Evolutionary conservation across 92 coral and sea anemone species (phyloP), one percentile per base, ranked within the genome.

Genomic region (Zoanthus solanderi): DNA sequence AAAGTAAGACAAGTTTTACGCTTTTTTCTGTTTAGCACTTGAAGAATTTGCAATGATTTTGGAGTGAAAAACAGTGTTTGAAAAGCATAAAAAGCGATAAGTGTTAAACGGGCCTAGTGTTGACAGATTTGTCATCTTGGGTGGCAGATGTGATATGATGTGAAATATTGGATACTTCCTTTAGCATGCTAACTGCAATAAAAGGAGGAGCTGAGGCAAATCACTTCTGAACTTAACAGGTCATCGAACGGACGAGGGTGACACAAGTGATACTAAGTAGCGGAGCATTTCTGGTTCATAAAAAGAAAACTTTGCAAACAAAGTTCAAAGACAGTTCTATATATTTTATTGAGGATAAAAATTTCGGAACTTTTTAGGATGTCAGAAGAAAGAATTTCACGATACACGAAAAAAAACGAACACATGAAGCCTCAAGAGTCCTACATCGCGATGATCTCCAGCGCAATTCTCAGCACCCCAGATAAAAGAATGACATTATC

Each of bases 401-500:
- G 67, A 11, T 52, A 57, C 68, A 14, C 66, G 11, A 54, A 54
- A 9, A 77, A 16, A 30, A 76, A 29, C 42, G 66, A 54, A 9
- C 82, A 77, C 23, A 34, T 54, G 48, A 89, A 89, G 60, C 92
- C 92, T 4, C 92, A 87, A 17, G 84, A 89, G n/a, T 89, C 92
- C 17, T 89, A 89, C 63, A 89, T 89, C 9, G 88, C 92, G 3
- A 79, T 89, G 78, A 89, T 89, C 16, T 87, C 92, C 47, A 89
- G 75, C 18, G 92, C 92, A 9, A 89, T 89, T n/a, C 75, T 89
- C 37, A 89, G 86, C 57, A 83, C 92, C 15, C 92, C 92, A 12
- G 92, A 89, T 78, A 89, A 84, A 53, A 88, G 92, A 32, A 87
- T 89, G 48, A 89, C 92, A 0, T 72, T 89, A 45, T 89, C 92